A percentile compares a stretch with the other conserved stretches of the same genome.
Evolutionary conservation across 2,797 vertebrate species (phyloP).

Genomic region (Catostomus latipinnis): DNA sequence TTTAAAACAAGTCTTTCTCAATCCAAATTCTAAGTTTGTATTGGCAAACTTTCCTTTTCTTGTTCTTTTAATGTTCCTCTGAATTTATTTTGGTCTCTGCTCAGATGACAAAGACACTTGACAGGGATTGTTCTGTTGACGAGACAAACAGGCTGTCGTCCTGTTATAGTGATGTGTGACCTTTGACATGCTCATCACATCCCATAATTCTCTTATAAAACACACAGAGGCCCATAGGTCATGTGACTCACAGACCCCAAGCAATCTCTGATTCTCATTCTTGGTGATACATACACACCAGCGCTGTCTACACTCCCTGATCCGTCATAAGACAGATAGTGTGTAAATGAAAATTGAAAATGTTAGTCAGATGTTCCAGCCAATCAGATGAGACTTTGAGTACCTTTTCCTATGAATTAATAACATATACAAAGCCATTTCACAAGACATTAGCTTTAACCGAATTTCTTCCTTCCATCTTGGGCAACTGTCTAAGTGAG

Average conservation of each 20-base stretch:
- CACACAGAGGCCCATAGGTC: constrained; percentile 9
- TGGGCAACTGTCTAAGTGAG: no score
- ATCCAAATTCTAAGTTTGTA: not conserved
- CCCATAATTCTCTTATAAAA: constrained; percentile 26
- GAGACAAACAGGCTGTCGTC: constrained; percentile 8
- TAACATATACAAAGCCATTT: not conserved
- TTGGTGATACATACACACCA: not conserved
- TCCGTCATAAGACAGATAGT: not conserved
- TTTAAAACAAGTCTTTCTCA: not conserved
- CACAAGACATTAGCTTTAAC: not conserved
- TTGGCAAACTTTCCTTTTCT: not conserved
- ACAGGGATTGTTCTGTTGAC: not conserved
- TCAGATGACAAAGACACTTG: not conserved
- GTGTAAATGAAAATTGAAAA: not conserved
- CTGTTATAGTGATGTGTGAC: not conserved
- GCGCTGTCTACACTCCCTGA: not conserved
- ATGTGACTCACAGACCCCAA: not conserved
- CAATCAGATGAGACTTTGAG: not conserved
- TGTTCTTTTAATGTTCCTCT: not conserved
- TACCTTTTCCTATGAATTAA: not conserved
- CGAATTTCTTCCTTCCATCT: no score
- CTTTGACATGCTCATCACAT: constrained; percentile 14
- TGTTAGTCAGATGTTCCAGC: not conserved
- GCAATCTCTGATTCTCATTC: constrained; percentile 10
- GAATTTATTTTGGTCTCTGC: not conserved